phyloP scores from a whole-genome alignment of 2,888 invertebrate species.

The Chymomyza fuscimana region DNA sequence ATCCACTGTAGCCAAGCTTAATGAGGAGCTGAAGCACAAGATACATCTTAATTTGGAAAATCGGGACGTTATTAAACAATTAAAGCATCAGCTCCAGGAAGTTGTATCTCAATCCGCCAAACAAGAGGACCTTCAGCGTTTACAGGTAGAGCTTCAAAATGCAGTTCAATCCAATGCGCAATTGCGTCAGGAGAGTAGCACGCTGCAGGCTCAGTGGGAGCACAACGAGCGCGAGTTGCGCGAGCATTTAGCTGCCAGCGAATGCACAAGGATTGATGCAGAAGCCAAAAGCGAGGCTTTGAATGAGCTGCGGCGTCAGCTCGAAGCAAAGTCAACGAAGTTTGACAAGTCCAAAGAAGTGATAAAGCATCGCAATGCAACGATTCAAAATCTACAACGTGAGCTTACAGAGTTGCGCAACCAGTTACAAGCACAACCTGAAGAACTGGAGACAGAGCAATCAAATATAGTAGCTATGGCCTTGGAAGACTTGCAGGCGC shows the following conservation, averaged over 20 bases:
- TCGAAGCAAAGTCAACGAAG: conserved; percentile 81
- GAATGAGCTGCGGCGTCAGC: conserved; percentile 80
- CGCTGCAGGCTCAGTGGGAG: conserved; percentile 77
- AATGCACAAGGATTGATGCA: background rate
- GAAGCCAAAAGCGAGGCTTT: conserved; percentile 63
- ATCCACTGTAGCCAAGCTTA: conserved; percentile 21
- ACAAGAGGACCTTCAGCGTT: conserved; percentile 29
- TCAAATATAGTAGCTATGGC: conserved; percentile 24
- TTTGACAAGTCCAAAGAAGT: conserved; percentile 81
- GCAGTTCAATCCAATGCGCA: conserved; percentile 37
- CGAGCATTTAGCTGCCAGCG: conserved; percentile 73
- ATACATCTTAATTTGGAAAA: conserved; percentile 39
- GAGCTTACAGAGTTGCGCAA: conserved; percentile 63
- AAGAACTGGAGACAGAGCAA: conserved; percentile 49
- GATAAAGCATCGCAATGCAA: conserved; percentile 82
- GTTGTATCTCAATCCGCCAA: background rate
- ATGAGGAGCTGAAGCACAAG: conserved; percentile 32
- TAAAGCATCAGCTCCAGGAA: conserved; percentile 35
- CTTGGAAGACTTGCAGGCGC: conserved; percentile 24
- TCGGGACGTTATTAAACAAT: conserved; percentile 25
- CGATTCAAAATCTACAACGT: conserved; percentile 80
- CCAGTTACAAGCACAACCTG: conserved; percentile 59
- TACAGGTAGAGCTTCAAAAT: conserved; percentile 51
- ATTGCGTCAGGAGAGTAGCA: conserved; percentile 73
- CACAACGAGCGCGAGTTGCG: conserved; percentile 51